These are phyloP conservation scores for Acropora yongei DNA, from an alignment of 64 coral and sea anemone species.

Conservation along the genomic window DNA sequence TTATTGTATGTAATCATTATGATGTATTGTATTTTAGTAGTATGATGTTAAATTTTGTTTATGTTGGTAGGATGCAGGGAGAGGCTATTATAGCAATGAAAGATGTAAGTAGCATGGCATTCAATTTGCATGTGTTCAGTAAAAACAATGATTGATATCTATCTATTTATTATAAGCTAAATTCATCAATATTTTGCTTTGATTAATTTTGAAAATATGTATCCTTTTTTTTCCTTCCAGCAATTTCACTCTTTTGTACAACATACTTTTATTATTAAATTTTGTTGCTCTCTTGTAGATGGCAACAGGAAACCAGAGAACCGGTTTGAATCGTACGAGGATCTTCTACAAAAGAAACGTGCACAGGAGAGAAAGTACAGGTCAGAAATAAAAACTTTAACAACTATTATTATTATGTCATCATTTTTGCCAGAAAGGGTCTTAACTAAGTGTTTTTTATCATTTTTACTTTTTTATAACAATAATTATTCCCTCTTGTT, in stretches of 20 bases:
- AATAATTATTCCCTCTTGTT: too few relatives aligned
- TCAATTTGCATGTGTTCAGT: too few relatives aligned
- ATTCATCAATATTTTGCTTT: too few relatives aligned
- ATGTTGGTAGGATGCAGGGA: neutral
- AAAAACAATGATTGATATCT: too few relatives aligned
- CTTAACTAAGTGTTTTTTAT: too few relatives aligned
- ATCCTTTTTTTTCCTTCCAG: too few relatives aligned
- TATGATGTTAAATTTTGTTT: neutral
- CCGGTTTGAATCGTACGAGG: constrained; percentile 80
- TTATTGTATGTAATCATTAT: too few relatives aligned
- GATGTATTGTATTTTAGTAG: too few relatives aligned
- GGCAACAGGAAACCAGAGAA: constrained; percentile 57
- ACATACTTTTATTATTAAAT: neutral
- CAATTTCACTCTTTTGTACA: neutral
- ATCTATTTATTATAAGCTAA: too few relatives aligned
- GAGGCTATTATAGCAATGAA: constrained; percentile 1
- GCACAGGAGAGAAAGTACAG: constrained; percentile 87
- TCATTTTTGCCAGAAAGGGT: neutral
- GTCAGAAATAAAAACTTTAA: neutral
- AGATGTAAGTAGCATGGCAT: neutral
- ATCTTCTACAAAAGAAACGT: constrained; percentile 80
- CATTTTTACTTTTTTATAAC: too few relatives aligned
- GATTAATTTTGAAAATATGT: too few relatives aligned
- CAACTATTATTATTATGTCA: neutral
- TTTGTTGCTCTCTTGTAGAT: neutral